These are phyloP conservation scores for Galago senegalensis DNA, from an alignment of 2,797 vertebrate species.

Conservation along the genomic window DNA sequence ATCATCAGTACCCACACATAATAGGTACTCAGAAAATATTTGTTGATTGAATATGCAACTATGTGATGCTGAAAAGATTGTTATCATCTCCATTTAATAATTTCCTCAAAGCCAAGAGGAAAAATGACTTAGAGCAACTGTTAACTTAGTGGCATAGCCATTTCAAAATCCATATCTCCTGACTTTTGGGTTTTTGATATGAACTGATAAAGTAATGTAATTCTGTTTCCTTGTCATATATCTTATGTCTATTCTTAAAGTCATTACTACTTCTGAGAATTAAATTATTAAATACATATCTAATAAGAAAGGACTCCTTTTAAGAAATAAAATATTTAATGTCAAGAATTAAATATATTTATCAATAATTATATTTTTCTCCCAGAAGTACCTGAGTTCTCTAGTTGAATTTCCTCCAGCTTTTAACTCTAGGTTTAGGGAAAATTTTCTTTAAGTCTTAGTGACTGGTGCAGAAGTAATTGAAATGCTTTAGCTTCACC, in stretches of 20 bases:
- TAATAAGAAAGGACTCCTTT: conserved; percentile 15
- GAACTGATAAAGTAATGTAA: conserved; percentile 16
- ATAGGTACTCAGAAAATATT: conserved; percentile 29
- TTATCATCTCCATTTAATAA: background rate
- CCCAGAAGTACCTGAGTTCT: background rate
- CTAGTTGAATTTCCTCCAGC: conserved; percentile 6
- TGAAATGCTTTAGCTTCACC: background rate
- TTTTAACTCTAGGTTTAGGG: conserved; percentile 28
- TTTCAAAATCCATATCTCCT: background rate
- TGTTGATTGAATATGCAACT: conserved; percentile 51
- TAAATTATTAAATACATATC: conserved; percentile 18
- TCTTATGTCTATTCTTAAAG: background rate
- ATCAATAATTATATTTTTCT: conserved; percentile 3
- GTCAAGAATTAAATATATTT: background rate
- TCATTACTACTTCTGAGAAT: conserved; percentile 22
- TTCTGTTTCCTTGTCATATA: conserved; percentile 41
- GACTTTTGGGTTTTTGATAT: conserved; percentile 5
- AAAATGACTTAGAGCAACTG: conserved; percentile 18
- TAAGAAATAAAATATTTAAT: conserved; percentile 12
- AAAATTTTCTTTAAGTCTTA: conserved; percentile 34
- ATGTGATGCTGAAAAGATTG: background rate
- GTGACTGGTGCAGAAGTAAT: background rate
- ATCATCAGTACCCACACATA: background rate
- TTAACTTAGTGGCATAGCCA: conserved; percentile 21
- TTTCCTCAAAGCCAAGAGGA: conserved; percentile 8